phyloP scores from a whole-genome alignment of 2,113 vertebrate genomes.

The Marmota flaviventris region DNA sequence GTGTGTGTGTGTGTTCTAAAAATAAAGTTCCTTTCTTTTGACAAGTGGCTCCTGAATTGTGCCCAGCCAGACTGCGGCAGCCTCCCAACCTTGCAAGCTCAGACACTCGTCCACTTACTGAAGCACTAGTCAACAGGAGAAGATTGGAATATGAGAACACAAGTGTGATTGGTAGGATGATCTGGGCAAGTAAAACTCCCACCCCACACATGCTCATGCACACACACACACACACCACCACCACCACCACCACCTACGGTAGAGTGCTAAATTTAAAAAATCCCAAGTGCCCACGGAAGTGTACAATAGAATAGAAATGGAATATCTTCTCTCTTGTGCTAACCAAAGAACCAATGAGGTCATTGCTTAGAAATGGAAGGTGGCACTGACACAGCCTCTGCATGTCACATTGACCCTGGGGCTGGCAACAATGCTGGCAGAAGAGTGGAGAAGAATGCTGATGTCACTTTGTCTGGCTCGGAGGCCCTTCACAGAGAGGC shows the following conservation, averaged over 20 bases:
- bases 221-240: not conserved
- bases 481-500: not conserved
- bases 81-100: not conserved
- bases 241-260: not conserved
- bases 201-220: not conserved
- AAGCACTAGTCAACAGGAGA: not conserved
- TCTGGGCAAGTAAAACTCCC: not conserved
- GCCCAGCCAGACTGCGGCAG: too few species aligned
- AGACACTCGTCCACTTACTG: not conserved
- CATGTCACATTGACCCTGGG: not conserved
- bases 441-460: not conserved
- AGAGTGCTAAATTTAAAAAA: conserved; percentile 11
- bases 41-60: too few species aligned
- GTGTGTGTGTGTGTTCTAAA: too few species aligned
- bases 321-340: not conserved
- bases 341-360: conserved; percentile 1
- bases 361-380: not conserved
- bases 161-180: not conserved
- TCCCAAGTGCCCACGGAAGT: not conserved
- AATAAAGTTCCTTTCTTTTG: too few species aligned
- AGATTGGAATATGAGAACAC: not conserved
- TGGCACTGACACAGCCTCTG: not conserved
- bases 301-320: not conserved
- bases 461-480: not conserved
- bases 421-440: not conserved